Evolutionary conservation across 1,140 invertebrate species (phyloP), one percentile per base, ranked within the genome.

Genomic region (Aphaenogaster rudis): DNA sequence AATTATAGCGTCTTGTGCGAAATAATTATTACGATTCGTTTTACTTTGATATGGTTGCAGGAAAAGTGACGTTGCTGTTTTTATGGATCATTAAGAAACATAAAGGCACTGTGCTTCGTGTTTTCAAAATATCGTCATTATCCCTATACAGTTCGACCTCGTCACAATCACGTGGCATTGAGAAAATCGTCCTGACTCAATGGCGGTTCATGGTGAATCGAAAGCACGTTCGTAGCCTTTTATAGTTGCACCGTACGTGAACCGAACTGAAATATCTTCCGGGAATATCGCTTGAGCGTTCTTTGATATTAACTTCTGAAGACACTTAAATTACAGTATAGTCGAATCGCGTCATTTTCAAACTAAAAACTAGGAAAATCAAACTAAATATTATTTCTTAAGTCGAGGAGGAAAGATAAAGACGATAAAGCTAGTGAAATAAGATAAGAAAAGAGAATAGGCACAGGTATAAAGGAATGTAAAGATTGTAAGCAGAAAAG

Each of bases 201-300:
- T 67, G 42, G n/a, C n/a, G 42, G 21, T 33, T 45, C 66, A n/a
- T 15, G 39, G 52, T 39, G 67, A 57, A 84, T 76, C 33, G 42
- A 50, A 74, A 39, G 7, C 42, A 84, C 54, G 33, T 84, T 74
- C 13, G 39, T 52, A 9, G 64, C 80, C 69, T 76, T 84, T 84
- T 84, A 61, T 61, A 76, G 80, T 84, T 63, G 45, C 57, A 36
- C 45, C 7, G 36, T 42, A 84, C 28, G 28, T 84, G 69, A 84
- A 76, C n/a, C 33, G 17, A 48, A 11, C 21, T 48, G 52, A 21
- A 48, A 61, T 61, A 76, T 84, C 69, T 84, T 84, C 69, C 80
- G 80, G 78, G 50, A 45, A 54, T 57, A 69, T 15, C 8, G 78
- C n/a, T 28, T 15, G 45, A 17, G 9, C 11, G 21, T 3, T 48